Percentiles rank a stretch among this genome's conserved stretches.
These are phyloP conservation scores for Neomonachus schauinslandi DNA, from an alignment of 2,113 vertebrate species.

Conservation along the genomic window DNA sequence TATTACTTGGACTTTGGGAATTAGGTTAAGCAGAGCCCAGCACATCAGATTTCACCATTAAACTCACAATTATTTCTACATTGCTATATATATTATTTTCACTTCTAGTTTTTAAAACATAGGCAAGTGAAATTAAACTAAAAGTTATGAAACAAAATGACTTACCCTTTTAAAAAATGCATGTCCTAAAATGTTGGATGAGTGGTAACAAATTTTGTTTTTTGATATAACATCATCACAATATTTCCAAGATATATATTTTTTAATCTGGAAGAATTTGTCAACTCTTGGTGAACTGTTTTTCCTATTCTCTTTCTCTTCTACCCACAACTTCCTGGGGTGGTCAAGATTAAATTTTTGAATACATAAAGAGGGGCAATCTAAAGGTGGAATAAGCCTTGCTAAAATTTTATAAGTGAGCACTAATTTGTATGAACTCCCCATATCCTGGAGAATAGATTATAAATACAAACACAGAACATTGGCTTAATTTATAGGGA, in stretches of 20 bases:
- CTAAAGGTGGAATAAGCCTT: neutral
- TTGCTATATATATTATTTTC: neutral
- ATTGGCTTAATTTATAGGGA: neutral
- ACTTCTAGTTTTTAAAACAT: neutral
- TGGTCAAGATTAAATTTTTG: neutral
- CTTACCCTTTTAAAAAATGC: conserved; percentile 5
- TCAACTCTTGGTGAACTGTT: neutral
- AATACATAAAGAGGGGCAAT: neutral
- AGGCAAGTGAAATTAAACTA: neutral
- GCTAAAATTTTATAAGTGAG: neutral
- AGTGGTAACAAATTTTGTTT: neutral
- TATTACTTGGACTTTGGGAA: neutral
- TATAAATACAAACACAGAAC: neutral
- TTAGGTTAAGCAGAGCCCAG: neutral
- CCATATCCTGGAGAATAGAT: neutral
- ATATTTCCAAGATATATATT: neutral
- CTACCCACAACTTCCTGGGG: neutral
- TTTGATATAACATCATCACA: neutral
- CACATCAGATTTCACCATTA: neutral
- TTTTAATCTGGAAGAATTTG: neutral
- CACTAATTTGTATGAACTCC: neutral
- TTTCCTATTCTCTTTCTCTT: neutral
- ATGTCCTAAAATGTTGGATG: neutral
- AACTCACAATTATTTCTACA: neutral
- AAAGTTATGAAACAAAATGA: neutral